Evolutionary conservation across 2,113 vertebrate genomes (phyloP), one percentile per base, ranked within the genome.

Genomic region (Nanger granti): DNA sequence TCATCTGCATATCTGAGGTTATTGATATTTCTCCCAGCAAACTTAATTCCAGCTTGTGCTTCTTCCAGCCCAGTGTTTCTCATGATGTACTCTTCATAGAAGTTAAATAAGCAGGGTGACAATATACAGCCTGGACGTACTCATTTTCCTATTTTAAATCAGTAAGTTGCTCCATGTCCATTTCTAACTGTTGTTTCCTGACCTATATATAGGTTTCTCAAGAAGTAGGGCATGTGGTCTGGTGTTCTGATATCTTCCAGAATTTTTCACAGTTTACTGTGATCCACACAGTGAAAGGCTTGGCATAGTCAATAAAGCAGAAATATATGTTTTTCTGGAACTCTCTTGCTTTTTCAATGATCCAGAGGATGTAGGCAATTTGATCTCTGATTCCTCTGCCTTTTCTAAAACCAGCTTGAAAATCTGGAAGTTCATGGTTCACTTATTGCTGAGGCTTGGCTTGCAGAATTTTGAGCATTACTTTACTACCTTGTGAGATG

Each of bases 301-400:
- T 24, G 5, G n/a, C n/a, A 41, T 41, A 41, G 69, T 76, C n/a
- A 41, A 41, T 24, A 37, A 73, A 41, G 20, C n/a, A 73, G 5
- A 73, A 73, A 37, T 41, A 73, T 5, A 73, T 41, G 9, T 41
- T 73, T 24, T 24, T 76, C 69, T 24, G n/a, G 20, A 76, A 41
- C 22, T 76, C 69, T 41, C 10, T 41, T 37, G n/a, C 5, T 24
- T 76, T 41, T 12, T 41, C 20, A 0, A 41, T 73, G n/a, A 73
- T 73, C n/a, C n/a, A 41, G 22, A 0, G 0, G n/a, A 73, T 73
- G n/a, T 41, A 24, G n/a, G 2, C n/a, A 73, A 73, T 73, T 41
- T 73, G 20, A 12, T 41, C n/a, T 73, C 20, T 73, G 2, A 0
- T 73, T 73, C n/a, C n/a, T 73, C n/a, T 37, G n/a, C 10, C 18